Evolutionary conservation across 2,797 vertebrate species (phyloP).

Genomic region (Crocodylus rhombifer): DNA sequence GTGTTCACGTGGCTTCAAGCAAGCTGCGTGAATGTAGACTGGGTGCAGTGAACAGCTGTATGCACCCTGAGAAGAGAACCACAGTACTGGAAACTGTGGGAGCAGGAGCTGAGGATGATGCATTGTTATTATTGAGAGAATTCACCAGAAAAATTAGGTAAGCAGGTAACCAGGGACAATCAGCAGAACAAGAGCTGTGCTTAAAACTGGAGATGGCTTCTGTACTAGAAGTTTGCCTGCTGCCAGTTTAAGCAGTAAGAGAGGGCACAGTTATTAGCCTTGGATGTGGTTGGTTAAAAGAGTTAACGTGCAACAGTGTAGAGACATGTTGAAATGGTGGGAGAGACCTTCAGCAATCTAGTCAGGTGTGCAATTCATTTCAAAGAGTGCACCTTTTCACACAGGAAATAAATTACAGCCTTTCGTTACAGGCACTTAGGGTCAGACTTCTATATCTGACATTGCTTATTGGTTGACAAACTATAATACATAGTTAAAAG

Average conservation of each 20-base stretch:
- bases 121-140: background rate
- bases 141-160: background rate
- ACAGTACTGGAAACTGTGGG: background rate
- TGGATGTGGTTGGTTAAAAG: background rate
- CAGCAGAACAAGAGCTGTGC: background rate
- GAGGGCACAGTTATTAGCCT: background rate
- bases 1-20: no score
- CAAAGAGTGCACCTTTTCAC: background rate
- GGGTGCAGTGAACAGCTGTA: no score
- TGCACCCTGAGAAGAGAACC: no score
- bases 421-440: slow-evolving; percentile 45
- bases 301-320: background rate
- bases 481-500: slow-evolving; percentile 5
- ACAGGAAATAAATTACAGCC: slow-evolving; percentile 43
- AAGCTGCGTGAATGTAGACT: no score
- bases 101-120: background rate
- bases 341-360: background rate
- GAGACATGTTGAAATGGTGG: background rate
- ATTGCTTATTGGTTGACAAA: slow-evolving; percentile 59
- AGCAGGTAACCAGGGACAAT: background rate
- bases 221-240: background rate
- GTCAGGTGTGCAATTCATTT: background rate
- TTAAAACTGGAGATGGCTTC: background rate
- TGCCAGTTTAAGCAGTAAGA: background rate
- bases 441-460: slow-evolving; percentile 53